Evolutionary conservation across 2,797 vertebrate genomes (phyloP).

Genomic region (Coilia nasus): DNA sequence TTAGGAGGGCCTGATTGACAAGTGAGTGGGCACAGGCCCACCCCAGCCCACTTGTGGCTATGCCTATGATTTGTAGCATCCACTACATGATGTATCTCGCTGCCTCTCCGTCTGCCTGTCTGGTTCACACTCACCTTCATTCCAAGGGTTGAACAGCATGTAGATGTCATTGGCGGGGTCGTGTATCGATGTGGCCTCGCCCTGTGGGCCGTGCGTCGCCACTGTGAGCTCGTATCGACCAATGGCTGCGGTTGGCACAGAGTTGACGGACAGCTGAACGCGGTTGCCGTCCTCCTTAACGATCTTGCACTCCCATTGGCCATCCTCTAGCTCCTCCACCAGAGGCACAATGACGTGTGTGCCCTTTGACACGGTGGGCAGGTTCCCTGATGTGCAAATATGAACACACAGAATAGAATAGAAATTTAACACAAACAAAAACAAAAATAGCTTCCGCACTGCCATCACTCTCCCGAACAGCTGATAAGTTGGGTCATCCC

Average conservation of each 20-base stretch:
- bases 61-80: no score
- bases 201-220: constrained; percentile 66
- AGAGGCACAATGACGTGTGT: constrained; percentile 79
- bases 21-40: no score
- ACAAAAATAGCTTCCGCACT: no score
- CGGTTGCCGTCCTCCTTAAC: constrained; percentile 58
- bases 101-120: not conserved
- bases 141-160: constrained; percentile 91
- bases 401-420: constrained; percentile 23
- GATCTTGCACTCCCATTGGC: constrained; percentile 79
- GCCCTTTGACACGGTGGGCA: constrained; percentile 75
- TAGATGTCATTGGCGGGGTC: constrained; percentile 76
- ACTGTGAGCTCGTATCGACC: constrained; percentile 81
- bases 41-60: no score
- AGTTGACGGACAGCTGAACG: constrained; percentile 76
- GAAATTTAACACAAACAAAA: not conserved
- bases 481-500: no score
- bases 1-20: no score
- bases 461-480: no score
- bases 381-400: constrained; percentile 57
- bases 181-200: constrained; percentile 63
- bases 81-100: not conserved
- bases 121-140: constrained; percentile 72
- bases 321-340: constrained; percentile 66
- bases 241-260: constrained; percentile 71